These are phyloP conservation scores for Ceratotherium simum DNA, from an alignment of 2,113 vertebrate species.

Conservation along the genomic window DNA sequence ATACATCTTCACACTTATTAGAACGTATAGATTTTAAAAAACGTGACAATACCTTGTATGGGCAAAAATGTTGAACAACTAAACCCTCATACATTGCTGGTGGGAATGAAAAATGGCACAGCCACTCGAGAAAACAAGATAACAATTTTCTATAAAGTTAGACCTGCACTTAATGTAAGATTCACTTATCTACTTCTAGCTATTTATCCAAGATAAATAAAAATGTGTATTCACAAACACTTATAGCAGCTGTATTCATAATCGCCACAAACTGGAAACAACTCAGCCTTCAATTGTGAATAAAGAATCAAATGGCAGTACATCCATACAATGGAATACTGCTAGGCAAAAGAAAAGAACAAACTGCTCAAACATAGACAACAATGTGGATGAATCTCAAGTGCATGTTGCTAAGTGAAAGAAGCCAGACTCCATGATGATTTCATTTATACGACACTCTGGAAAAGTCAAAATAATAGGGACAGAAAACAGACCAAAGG, in stretches of 20 bases:
- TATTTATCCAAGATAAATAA: slow-evolving; percentile 50
- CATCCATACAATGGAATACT: background rate
- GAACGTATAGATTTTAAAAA: background rate
- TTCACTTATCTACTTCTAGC: background rate
- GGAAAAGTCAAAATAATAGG: background rate
- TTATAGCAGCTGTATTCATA: background rate
- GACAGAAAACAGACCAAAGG: background rate
- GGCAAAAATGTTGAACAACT: background rate
- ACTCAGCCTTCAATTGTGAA: background rate
- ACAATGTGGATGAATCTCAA: background rate
- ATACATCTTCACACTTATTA: background rate
- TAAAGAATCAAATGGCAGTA: background rate
- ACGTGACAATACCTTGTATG: background rate
- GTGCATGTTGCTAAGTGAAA: background rate
- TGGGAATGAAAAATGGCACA: background rate
- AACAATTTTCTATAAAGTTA: slow-evolving; percentile 2
- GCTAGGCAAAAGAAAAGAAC: background rate
- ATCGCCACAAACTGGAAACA: background rate
- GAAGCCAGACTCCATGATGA: background rate
- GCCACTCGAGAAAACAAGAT: background rate
- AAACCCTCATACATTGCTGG: background rate
- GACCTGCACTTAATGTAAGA: background rate
- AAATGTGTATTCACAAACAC: background rate
- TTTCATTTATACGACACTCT: background rate
- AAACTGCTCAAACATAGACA: background rate